Percentiles rank a stretch among this genome's conserved stretches.
These are phyloP conservation scores for Dasypolia templi DNA, from an alignment of 2,888 invertebrate genomes.

Conservation along the genomic window DNA sequence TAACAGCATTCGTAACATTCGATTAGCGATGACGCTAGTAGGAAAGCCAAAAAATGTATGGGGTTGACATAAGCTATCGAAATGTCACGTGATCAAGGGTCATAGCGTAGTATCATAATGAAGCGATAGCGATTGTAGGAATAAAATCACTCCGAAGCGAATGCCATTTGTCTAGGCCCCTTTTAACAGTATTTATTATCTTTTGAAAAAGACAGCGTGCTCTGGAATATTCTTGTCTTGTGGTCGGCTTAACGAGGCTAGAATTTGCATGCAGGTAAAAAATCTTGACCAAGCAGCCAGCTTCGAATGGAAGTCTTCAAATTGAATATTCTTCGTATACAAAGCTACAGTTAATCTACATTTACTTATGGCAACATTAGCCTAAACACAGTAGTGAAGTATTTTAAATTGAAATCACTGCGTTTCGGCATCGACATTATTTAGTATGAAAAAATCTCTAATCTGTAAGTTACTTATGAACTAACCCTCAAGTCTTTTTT, in stretches of 20 bases:
- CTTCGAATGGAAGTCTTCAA: not conserved
- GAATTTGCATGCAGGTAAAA: slow-evolving; percentile 4
- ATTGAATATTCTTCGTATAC: not conserved
- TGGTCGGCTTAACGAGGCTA: slow-evolving; percentile 5
- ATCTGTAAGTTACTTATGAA: not conserved
- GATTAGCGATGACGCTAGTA: too few species aligned
- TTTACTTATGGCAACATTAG: not conserved
- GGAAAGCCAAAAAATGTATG: too few species aligned
- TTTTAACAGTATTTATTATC: not conserved
- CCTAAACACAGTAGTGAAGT: too few species aligned
- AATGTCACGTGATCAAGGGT: too few species aligned
- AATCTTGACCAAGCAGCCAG: not conserved
- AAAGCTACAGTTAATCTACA: not conserved
- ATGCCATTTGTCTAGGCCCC: too few species aligned
- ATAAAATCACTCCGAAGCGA: too few species aligned
- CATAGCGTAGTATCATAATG: too few species aligned
- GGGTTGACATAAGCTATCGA: too few species aligned
- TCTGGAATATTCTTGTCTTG: not conserved
- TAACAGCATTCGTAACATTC: too few species aligned
- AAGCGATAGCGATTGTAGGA: too few species aligned
- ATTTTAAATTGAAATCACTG: not conserved
- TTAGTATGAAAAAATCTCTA: not conserved
- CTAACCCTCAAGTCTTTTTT: not conserved
- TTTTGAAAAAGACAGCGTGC: not conserved
- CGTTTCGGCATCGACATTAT: not conserved